phyloP scores from a whole-genome alignment of 2,888 invertebrate species.

The Labia minor region DNA sequence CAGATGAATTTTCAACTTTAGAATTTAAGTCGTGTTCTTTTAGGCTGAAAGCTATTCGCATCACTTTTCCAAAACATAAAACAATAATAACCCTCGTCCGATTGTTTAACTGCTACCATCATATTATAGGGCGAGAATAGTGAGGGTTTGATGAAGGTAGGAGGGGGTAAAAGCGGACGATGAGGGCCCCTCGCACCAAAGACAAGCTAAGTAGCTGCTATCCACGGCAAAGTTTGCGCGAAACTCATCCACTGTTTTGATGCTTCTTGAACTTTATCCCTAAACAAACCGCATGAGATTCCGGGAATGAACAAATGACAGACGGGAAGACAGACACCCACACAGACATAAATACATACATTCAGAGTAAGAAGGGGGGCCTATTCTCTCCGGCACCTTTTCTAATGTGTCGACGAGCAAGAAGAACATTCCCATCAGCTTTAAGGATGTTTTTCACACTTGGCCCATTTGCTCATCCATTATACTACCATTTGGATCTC shows the following conservation, averaged over 20 bases:
- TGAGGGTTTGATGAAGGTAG: no score
- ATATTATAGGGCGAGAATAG: no score
- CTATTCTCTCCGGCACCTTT: background rate
- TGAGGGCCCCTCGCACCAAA: background rate
- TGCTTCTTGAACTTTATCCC: conserved; percentile 13
- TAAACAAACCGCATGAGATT: conserved; percentile 5
- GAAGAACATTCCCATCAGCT: background rate
- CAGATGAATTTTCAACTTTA: no score
- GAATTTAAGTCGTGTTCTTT: no score
- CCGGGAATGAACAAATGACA: conserved; percentile 13
- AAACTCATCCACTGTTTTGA: conserved; percentile 13
- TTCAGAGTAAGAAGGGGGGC: no score
- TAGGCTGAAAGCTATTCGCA: no score
- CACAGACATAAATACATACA: background rate
- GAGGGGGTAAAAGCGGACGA: background rate
- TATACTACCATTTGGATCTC: no score
- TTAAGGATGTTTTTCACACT: background rate
- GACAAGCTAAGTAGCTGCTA: background rate
- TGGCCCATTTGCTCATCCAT: no score
- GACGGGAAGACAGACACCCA: background rate
- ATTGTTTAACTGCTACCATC: no score
- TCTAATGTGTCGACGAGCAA: background rate
- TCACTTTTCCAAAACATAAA: no score
- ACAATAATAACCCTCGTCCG: no score
- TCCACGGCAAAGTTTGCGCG: conserved; percentile 1